phyloP scores from a whole-genome alignment of 2,888 invertebrate genomes.

The Homarus gammarus region DNA sequence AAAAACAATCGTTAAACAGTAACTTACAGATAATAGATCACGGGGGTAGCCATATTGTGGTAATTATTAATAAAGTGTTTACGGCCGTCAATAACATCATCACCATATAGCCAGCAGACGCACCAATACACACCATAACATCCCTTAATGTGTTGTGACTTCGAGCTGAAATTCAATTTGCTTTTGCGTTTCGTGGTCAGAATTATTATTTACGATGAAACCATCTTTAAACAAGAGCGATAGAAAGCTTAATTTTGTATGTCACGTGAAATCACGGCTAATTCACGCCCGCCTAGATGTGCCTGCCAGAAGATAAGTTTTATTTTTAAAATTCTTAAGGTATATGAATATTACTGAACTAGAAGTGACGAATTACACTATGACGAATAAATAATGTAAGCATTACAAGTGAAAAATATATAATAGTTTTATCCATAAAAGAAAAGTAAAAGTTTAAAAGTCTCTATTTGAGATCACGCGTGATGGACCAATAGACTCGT shows the following conservation, averaged over 20 bases:
- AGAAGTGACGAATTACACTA: too few relatives aligned
- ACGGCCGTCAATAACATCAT: background rate
- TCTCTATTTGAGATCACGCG: background rate
- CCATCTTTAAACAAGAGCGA: background rate
- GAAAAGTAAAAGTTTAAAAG: too few relatives aligned
- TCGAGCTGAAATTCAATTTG: background rate
- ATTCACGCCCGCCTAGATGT: background rate
- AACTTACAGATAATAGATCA: background rate
- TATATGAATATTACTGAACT: too few relatives aligned
- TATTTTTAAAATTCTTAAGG: too few relatives aligned
- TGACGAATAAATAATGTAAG: too few relatives aligned
- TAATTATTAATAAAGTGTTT: conserved; percentile 5
- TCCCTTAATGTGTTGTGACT: background rate
- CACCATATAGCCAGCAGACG: background rate
- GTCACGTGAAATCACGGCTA: background rate
- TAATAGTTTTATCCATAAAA: too few relatives aligned
- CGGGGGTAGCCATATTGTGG: background rate
- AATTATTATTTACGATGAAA: background rate
- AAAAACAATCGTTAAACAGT: background rate
- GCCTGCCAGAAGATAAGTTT: too few relatives aligned
- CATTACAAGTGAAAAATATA: too few relatives aligned
- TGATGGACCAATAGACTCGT: background rate
- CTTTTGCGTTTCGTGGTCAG: too few relatives aligned
- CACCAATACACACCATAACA: background rate
- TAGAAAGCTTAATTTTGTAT: background rate